These are phyloP conservation scores for Clytia hemisphaerica DNA, from an alignment of 30 jellyfish, hydroid and myxozoan species.

Conservation along the genomic window DNA sequence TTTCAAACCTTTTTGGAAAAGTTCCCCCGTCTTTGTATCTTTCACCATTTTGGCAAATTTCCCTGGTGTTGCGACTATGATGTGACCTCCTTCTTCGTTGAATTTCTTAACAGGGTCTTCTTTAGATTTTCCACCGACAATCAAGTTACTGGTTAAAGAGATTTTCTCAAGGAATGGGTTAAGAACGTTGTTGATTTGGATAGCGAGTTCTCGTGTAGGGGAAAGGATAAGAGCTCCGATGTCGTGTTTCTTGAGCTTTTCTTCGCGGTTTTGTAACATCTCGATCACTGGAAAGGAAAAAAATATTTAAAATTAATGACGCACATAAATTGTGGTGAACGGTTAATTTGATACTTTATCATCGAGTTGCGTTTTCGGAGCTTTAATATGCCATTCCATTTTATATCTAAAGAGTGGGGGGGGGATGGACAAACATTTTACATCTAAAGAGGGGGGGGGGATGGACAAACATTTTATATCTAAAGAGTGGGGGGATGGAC, in stretches of 20 bases:
- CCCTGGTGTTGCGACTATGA: slow-evolving; percentile 86
- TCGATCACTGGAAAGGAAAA: slow-evolving; percentile 35
- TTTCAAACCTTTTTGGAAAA: slow-evolving; percentile 48
- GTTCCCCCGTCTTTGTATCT: slow-evolving; percentile 17
- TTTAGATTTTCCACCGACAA: slow-evolving; percentile 82
- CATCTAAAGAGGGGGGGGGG: no score
- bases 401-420: no score
- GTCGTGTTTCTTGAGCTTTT: slow-evolving; percentile 13
- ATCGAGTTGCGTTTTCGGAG: background rate
- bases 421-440: no score
- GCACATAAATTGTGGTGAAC: no score
- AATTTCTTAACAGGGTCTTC: slow-evolving; percentile 39
- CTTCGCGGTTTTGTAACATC: slow-evolving; percentile 19
- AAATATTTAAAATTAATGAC: background rate
- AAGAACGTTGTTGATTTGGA: slow-evolving; percentile 63
- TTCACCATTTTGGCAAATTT: slow-evolving; percentile 53
- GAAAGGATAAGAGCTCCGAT: slow-evolving; percentile 75
- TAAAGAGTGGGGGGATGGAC: no score
- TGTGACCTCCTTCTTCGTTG: slow-evolving; percentile 62
- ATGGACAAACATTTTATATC: no score
- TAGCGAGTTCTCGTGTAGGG: slow-evolving; percentile 96
- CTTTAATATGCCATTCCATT: slow-evolving; percentile 38
- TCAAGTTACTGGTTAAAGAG: slow-evolving; percentile 29
- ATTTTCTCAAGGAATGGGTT: slow-evolving; percentile 11
- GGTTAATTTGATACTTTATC: no score